Conservation (phyloP, 2,797 vertebrate species). For the Benthosema pterotum region DNA sequence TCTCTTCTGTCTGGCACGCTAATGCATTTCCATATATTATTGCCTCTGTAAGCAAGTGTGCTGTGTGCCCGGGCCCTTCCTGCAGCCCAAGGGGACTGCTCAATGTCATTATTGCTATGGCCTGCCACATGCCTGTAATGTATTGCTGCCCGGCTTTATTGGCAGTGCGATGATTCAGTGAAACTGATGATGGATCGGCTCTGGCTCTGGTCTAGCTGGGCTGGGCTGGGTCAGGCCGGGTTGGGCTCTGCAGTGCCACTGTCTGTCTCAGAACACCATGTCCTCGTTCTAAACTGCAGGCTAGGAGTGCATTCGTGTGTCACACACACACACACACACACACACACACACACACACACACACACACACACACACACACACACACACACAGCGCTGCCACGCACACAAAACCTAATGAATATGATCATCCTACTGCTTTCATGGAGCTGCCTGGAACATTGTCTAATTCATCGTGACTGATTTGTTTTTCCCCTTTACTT, state of each 20-base stretch:
- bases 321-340: no score
- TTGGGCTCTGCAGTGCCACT: conserved; percentile 67
- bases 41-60: conserved; percentile 81
- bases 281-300: conserved; percentile 59
- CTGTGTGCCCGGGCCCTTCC: conserved; percentile 66
- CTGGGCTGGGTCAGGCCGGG: conserved; percentile 47
- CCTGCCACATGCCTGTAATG: conserved; percentile 82
- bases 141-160: conserved; percentile 80
- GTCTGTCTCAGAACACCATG: conserved; percentile 67
- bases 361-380: no score
- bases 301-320: conserved; percentile 59
- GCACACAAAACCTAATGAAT: conserved; percentile 53
- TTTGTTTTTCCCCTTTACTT: conserved; percentile 14
- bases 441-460: conserved; percentile 53
- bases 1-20: conserved; percentile 46
- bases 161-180: conserved; percentile 81
- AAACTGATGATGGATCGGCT: conserved; percentile 79
- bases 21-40: conserved; percentile 78
- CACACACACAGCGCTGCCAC: conserved; percentile 23
- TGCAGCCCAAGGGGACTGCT: conserved; percentile 77
- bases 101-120: conserved; percentile 83
- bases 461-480: conserved; percentile 50
- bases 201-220: conserved; percentile 58
- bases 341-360: no score
- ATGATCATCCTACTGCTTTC: conserved; percentile 58